Base-by-base conservation (phyloP, 2,888 invertebrate genomes). In the Nymphalis urticae region DNA sequence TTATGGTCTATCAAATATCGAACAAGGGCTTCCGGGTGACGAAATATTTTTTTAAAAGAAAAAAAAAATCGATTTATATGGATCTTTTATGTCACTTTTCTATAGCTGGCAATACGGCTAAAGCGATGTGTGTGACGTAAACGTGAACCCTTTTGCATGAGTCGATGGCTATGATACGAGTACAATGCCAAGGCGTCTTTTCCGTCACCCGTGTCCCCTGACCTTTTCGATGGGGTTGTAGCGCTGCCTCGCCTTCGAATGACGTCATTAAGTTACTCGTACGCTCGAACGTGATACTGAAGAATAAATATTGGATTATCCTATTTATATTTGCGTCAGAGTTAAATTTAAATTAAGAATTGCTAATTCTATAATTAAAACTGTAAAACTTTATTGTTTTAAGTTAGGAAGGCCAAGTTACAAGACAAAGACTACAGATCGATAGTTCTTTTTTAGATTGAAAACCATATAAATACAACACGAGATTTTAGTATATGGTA, bases 191-290 rank as follows among this genome's bases (percentile, higher is more conserved):
- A 73, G 73, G 73, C 76, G 75, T 75, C 75, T 76, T 75, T 75
- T 75, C 74, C 75, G 70, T 72, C 70, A 68, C 67, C 70, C 66
- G 62, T 74, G 72, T 72, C 67, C 75, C 71, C 72, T 77, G 78
- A 78, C 79, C 79, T 79, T 78, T 73, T 75, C 69, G 68, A 69
- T 74, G 75, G 73, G 77, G 77, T 73, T 73, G 74, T 75, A 76
- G 68, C 73, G 68, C 58, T 70, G 68, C 73, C 71, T 72, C 69
- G 72, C 72, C 69, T 72, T 66, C 69, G 42, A 56, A 69, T 75
- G 75, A 75, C 73, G 76, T 75, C 75, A 70, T 64, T 27, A 62
- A 68, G 71, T 68, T 67, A 19, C 27, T 32, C 27, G 27, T 6
- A 32, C n/a, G 42, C 42, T 58, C 42, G n/a, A 58, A 36, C 71